phyloP scores from a whole-genome alignment of 2,888 invertebrate species.

The Galeruca laticollis region DNA sequence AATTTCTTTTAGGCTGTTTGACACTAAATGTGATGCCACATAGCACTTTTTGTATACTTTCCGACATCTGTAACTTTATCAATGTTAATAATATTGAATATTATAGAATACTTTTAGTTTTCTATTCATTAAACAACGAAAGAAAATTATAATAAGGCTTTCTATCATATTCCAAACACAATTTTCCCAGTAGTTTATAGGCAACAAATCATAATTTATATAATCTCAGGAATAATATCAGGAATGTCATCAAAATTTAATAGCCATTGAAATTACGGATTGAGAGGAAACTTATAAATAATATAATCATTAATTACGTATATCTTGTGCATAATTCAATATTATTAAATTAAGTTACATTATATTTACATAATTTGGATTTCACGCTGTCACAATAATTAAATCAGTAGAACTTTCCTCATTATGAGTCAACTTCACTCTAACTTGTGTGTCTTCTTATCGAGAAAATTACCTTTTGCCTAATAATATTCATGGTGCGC shows the following conservation, averaged over 20 bases:
- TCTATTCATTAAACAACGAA: no score
- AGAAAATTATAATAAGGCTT: no score
- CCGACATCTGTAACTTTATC: no score
- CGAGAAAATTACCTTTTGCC: constrained; percentile 49
- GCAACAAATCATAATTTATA: not conserved
- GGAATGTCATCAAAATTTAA: constrained; percentile 8
- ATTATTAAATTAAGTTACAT: constrained; percentile 57
- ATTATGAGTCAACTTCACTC: constrained; percentile 54
- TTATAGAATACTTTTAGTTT: no score
- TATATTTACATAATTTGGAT: constrained; percentile 59
- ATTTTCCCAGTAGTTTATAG: not conserved
- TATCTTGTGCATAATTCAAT: constrained; percentile 58
- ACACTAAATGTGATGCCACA: no score
- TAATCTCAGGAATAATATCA: not conserved
- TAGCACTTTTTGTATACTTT: no score
- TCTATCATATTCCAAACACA: not conserved
- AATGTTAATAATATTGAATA: no score
- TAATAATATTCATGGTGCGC: constrained; percentile 41
- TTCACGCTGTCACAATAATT: constrained; percentile 59
- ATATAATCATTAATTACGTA: constrained; percentile 41
- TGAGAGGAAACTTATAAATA: constrained; percentile 18
- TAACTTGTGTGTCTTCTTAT: constrained; percentile 52
- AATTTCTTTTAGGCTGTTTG: no score
- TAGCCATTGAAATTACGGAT: constrained; percentile 2
- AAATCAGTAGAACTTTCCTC: constrained; percentile 59